Evolutionary conservation across 2,113 vertebrate genomes (phyloP), one percentile per base, ranked within the genome.

Genomic region (Potamarius usumacintae): DNA sequence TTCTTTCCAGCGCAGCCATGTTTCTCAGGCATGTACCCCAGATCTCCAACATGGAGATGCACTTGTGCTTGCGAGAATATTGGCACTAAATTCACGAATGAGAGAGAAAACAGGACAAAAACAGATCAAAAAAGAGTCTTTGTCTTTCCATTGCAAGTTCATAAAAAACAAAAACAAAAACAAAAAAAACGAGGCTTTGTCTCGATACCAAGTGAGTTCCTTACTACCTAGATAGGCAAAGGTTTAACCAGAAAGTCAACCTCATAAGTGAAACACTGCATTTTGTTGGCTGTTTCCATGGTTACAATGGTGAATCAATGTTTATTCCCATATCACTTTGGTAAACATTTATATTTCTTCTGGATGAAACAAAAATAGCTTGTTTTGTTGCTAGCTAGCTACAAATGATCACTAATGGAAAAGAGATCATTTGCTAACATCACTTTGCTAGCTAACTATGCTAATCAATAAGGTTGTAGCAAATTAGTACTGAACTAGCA

Each of bases 41-140:
- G 22, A 81, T 85, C 87, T 88, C 88, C 52, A 89, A 90, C 89
- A 84, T 82, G 85, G 82, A 92, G 25, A 86, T 85, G 85, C 89
- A 90, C 89, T 89, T 94, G 93, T 94, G 94, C 93, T 94, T 93
- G 79, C 89, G 88, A 89, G 86, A 52, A 82, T 42, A 85, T 77
- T 87, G 83, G 82, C 85, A 83, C 88, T 27, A 77, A 86, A 55
- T 82, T 69, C 57, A 42, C 77, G 7, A 50, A 74, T 27, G 52
- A 69, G 50, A 84, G 15, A 62, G n/a, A 71, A 55, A 71, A 62
- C 12, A 9, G 7, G 30, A 52, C 42, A 7, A 42, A 65, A 52
- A 67, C 62, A n/a, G 42, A 67, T 52, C 2, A 42, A 2, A 8
- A 71, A 84, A 60, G 55, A 42, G 79, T 81, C 9, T 58, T 11